Evolutionary conservation across 2,113 vertebrate species (phyloP), one percentile per base, ranked within the genome.

Genomic region (Morone chrysops): DNA sequence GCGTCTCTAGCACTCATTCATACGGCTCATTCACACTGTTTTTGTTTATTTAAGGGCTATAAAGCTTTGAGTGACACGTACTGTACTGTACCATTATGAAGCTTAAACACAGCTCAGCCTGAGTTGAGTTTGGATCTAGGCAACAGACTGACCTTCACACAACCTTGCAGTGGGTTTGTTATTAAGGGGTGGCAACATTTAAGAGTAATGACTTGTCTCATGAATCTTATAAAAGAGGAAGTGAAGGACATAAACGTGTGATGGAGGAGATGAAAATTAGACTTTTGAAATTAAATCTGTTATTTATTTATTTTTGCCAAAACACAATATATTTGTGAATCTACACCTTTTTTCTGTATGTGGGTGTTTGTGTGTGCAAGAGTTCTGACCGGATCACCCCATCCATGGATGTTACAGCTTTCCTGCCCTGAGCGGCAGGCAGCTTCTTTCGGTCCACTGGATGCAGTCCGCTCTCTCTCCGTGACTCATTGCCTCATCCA

Each of bases 111-210:
- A 51, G 56, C 43, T 59, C 71, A 65, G 48, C 2, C 66, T 2
- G 36, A 63, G 72, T 53, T 51, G n/a, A 14, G 60, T 74, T 9
- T 47, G 25, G 70, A 74, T 78, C 75, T 1, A 36, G 74, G 71
- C 60, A 63, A 14, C 10, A 11, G 20, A 69, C 20, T 87, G 89
- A 94, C 94, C 93, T 94, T 94, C 86, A 90, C 59, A 54, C 82
- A 90, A 93, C 92, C 92, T 93, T 92, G 87, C 20, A 51, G 51
- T 11, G 72, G 8, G 4, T 48, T 74, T 54, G n/a, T 78, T 79
- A 57, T 70, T 70, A 69, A 38, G 62, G n/a, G 18, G n/a, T 57
- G 70, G 68, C 60, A 66, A 43, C 57, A 48, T 67, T 48, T 61
- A n/a, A 57, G 48, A 83, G 69, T 22, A 65, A 70, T 43, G 53